phyloP scores from a whole-genome alignment of 2,113 vertebrate genomes.

The Sceloporus undulatus region DNA sequence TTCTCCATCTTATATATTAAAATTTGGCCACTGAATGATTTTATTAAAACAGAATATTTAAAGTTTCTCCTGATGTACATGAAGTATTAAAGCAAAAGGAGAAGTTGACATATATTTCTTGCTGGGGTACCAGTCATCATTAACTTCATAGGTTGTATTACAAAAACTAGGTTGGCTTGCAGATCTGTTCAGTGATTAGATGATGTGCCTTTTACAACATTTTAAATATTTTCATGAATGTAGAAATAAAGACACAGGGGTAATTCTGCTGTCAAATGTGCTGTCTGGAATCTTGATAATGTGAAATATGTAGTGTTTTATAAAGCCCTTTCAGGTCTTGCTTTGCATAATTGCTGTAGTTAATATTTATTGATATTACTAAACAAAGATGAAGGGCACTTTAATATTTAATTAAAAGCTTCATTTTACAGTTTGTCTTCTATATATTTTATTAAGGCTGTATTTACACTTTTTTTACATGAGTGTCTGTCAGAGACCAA shows the following conservation, averaged over 20 bases:
- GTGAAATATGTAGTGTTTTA: slow-evolving; percentile 69
- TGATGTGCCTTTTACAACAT: slow-evolving; percentile 80
- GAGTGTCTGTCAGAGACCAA: slow-evolving; percentile 72
- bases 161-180: slow-evolving; percentile 66
- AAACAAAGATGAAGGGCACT: slow-evolving; percentile 77
- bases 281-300: slow-evolving; percentile 61
- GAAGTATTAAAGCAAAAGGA: slow-evolving; percentile 46
- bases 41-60: slow-evolving; percentile 34
- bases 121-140: slow-evolving; percentile 63
- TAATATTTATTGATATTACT: slow-evolving; percentile 72
- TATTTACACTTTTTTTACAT: slow-evolving; percentile 72
- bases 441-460: slow-evolving; percentile 74
- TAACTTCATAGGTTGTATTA: slow-evolving; percentile 63
- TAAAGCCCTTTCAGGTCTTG: slow-evolving; percentile 73
- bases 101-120: slow-evolving; percentile 42
- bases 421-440: slow-evolving; percentile 76
- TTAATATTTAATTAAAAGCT: slow-evolving; percentile 71
- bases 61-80: slow-evolving; percentile 59
- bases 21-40: slow-evolving; percentile 49
- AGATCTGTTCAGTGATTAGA: slow-evolving; percentile 73
- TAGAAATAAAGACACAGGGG: slow-evolving; percentile 71
- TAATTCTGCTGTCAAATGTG: slow-evolving; percentile 65
- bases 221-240: slow-evolving; percentile 74
- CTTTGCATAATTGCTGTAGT: slow-evolving; percentile 78
- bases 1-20: slow-evolving; percentile 59